These are phyloP conservation scores for Hoplodrina blanda DNA, from an alignment of 2,888 invertebrate genomes.

Conservation along the genomic window DNA sequence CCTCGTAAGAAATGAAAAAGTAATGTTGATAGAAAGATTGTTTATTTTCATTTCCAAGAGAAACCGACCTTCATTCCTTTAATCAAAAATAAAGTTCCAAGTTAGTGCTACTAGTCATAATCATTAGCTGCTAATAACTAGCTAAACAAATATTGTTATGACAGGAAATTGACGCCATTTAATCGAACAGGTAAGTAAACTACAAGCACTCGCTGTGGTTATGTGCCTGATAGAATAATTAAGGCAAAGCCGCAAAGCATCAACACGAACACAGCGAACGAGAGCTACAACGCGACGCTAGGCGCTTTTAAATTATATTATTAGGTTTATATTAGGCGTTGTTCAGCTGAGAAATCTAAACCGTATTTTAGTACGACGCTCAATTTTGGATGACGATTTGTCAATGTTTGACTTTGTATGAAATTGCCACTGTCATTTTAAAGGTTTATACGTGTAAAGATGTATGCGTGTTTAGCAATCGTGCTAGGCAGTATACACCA, in stretches of 20 bases:
- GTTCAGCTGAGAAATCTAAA: background rate
- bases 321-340: background rate
- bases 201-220: conserved; percentile 2
- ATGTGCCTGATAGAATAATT: conserved; percentile 61
- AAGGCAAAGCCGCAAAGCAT: conserved; percentile 46
- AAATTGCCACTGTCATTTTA: no score
- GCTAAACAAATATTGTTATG: background rate
- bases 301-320: conserved; percentile 13
- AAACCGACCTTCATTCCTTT: no score
- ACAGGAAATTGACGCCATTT: background rate
- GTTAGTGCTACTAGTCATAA: no score
- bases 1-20: no score
- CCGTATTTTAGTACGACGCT: background rate
- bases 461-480: no score
- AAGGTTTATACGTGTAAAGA: no score
- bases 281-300: background rate
- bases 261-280: conserved; percentile 6
- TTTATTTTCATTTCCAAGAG: no score
- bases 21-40: no score
- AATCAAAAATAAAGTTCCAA: conserved; percentile 1
- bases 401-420: no score
- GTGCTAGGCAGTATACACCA: no score
- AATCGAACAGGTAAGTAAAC: background rate
- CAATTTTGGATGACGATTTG: no score
- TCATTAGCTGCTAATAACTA: no score